Base-by-base conservation (phyloP, 1,140 invertebrate genomes). In the Apis dorsata region DNA sequence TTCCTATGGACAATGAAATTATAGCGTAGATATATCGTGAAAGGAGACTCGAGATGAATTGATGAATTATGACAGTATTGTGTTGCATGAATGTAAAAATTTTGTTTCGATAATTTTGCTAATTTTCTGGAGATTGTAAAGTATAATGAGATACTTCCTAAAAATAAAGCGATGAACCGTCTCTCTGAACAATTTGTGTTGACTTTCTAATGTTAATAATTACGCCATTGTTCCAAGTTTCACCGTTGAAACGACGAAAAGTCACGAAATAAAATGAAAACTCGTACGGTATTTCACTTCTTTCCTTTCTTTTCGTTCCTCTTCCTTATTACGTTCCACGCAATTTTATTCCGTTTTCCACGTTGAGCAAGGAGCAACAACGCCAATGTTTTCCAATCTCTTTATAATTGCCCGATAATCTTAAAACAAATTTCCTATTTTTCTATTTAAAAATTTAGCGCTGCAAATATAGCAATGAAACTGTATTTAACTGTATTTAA, bases 201-300 rank as follows among this genome's bases (percentile, higher is more conserved):
- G n/a, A 28, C 71, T 73, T 73, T 73, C 71, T 60, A 73, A 34
- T 11, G n/a, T 34, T n/a, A 57, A 57, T 28, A 72, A 72, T 59
- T 57, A 72, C 19, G 24, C 53, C 13, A 72, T 72, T 73, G 55
- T 73, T 59, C 28, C 53, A 15, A 21, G 71, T 73, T 73, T 59
- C 71, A 59, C 71, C 12, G 19, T 24, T 44, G 34, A 44, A 49
- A 34, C 66, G 12, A 49, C 11, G 49, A 44, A 49, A 49, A 5
- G 53, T 12, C 10, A 55, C 15, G 15, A 10, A 73, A 59, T 34
- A 44, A 60, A 13, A 19, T 13, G 34, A 44, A 44, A 44, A 44
- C 44, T 44, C 17, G 15, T 34, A 63, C 55, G 34, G 34, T 49
- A 21, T 49, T 24, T 17, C 21, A 9, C 3, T 53, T 9, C 7